Conservation (phyloP, 2,797 vertebrate species). For the Scarus forsteni region DNA sequence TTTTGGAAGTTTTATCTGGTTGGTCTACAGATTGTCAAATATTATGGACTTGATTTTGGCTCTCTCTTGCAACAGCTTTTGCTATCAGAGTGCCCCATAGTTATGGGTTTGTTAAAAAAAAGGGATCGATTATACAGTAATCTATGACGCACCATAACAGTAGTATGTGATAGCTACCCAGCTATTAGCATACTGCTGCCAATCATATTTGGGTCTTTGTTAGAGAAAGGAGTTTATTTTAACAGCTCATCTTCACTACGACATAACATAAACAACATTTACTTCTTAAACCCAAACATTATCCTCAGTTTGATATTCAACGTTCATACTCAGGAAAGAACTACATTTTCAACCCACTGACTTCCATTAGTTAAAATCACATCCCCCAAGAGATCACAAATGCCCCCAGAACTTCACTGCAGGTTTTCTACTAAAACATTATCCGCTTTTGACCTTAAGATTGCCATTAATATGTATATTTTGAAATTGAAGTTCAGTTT, state of each 20-base stretch:
- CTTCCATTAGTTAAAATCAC: slow-evolving; percentile 44
- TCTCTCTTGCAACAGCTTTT: too few relatives aligned
- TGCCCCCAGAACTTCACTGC: slow-evolving; percentile 33
- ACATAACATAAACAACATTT: not conserved
- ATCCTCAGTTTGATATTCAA: slow-evolving; percentile 16
- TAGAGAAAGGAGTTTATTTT: not conserved
- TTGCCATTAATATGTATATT: slow-evolving; percentile 75
- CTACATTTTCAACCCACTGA: slow-evolving; percentile 55
- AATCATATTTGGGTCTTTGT: too few relatives aligned
- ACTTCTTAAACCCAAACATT: not conserved
- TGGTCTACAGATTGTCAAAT: too few relatives aligned
- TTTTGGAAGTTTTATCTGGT: too few relatives aligned
- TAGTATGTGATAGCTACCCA: too few relatives aligned
- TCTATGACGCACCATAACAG: too few relatives aligned
- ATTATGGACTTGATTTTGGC: too few relatives aligned
- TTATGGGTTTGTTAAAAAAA: too few relatives aligned
- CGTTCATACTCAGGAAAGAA: slow-evolving; percentile 45
- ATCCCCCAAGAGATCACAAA: slow-evolving; percentile 30
- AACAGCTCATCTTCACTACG: not conserved
- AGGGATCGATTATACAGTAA: too few relatives aligned
- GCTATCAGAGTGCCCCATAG: too few relatives aligned
- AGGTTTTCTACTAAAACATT: slow-evolving; percentile 41
- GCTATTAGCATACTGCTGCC: too few relatives aligned
- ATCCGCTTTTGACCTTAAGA: slow-evolving; percentile 73
- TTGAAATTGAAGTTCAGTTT: slow-evolving; percentile 59